Conservation (phyloP, 2,797 vertebrate species). For the Neostethus bicornis region DNA sequence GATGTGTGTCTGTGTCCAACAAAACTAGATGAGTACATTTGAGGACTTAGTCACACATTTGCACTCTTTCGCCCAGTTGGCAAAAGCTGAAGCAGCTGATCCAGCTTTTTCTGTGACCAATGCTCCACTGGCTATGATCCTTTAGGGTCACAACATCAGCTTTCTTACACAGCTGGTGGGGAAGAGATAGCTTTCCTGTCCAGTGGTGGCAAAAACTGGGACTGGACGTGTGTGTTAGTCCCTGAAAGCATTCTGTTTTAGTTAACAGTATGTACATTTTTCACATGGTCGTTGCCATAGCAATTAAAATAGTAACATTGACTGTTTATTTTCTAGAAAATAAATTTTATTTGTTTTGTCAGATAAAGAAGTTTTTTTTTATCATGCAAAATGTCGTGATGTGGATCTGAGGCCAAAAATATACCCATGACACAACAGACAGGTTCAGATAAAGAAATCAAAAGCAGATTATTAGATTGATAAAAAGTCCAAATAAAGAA, state of each 20-base stretch:
- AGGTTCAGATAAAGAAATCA: too few relatives aligned
- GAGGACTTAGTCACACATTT: conserved; percentile 5
- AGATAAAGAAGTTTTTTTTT: too few relatives aligned
- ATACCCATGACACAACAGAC: too few relatives aligned
- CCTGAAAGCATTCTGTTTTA: neutral
- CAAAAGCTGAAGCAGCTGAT: conserved; percentile 10
- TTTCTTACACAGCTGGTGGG: conserved; percentile 23
- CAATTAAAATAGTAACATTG: too few relatives aligned
- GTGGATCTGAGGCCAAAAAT: too few relatives aligned
- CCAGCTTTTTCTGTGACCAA: conserved; percentile 23
- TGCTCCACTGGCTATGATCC: conserved; percentile 16
- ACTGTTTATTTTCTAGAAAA: too few relatives aligned
- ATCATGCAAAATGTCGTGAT: too few relatives aligned
- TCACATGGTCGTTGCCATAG: too few relatives aligned
- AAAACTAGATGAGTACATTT: conserved; percentile 12
- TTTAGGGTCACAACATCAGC: conserved; percentile 20
- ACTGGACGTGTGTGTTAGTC: neutral
- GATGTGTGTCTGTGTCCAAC: conserved; percentile 8
- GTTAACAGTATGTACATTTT: neutral
- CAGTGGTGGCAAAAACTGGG: conserved; percentile 1
- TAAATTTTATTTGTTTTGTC: too few relatives aligned
- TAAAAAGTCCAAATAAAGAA: too few relatives aligned
- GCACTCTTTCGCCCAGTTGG: conserved; percentile 7
- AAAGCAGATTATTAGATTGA: too few relatives aligned
- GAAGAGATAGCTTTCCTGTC: conserved; percentile 12